Conservation (phyloP, 2,113 vertebrate genomes). For the Dermatemys mawii region DNA sequence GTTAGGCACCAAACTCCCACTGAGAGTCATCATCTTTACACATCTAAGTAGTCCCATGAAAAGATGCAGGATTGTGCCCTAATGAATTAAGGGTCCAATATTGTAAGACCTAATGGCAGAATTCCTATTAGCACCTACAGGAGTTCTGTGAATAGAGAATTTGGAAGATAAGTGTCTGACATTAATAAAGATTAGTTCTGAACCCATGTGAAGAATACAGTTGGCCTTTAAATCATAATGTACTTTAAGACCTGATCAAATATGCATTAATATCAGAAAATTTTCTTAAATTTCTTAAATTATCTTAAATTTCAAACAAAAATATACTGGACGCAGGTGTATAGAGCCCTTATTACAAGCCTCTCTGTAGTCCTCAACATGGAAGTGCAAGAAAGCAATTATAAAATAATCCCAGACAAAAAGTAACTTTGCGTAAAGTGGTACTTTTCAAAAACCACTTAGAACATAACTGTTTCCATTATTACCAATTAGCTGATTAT, state of each 20-base stretch:
- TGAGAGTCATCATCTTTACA: conserved; percentile 6
- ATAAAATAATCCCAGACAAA: conserved; percentile 10
- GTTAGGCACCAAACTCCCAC: not conserved
- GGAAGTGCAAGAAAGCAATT: not conserved
- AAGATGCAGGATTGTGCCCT: not conserved
- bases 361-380: not conserved
- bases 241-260: not conserved
- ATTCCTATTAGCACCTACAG: not conserved
- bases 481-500: not conserved
- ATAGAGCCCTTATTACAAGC: not conserved
- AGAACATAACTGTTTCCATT: not conserved
- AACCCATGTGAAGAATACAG: not conserved
- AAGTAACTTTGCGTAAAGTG: not conserved
- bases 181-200: not conserved
- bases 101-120: not conserved
- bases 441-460: not conserved
- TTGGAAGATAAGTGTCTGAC: not conserved
- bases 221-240: not conserved
- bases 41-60: not conserved
- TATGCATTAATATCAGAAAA: not conserved
- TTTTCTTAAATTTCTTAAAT: not conserved
- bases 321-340: not conserved
- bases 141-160: not conserved
- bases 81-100: not conserved
- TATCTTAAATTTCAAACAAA: not conserved